Percentiles rank a stretch among this genome's conserved stretches.
phyloP scores from a whole-genome alignment of 2,888 invertebrate species.

The Masnerella sp. region DNA sequence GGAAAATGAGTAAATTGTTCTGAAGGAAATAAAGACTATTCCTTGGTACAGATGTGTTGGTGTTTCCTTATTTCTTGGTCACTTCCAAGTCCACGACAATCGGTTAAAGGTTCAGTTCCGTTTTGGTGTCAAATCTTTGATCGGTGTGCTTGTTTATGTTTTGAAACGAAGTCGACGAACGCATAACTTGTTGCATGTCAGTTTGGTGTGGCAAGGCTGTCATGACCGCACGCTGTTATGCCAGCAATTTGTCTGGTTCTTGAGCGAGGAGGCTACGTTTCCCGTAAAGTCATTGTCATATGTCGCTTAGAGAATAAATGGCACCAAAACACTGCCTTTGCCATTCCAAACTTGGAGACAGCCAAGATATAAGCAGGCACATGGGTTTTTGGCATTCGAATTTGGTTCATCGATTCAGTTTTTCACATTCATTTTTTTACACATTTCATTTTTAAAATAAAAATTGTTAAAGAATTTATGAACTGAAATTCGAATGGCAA shows the following conservation, averaged over 20 bases:
- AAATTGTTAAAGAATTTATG: not conserved
- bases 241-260: conserved; percentile 44
- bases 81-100: conserved; percentile 77
- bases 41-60: conserved; percentile 73
- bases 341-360: conserved; percentile 86
- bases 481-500: conserved; percentile 5
- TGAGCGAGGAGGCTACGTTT: conserved; percentile 21
- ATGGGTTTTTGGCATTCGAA: conserved; percentile 60
- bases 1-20: conserved; percentile 65
- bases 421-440: not conserved
- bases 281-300: conserved; percentile 18
- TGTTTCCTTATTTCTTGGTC: conserved; percentile 78
- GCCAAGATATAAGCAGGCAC: conserved; percentile 81
- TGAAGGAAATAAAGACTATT: conserved; percentile 73
- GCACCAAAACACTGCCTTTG: conserved; percentile 84
- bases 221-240: conserved; percentile 74
- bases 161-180: no score
- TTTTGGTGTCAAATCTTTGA: conserved; percentile 81
- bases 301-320: conserved; percentile 71
- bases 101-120: conserved; percentile 78
- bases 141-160: conserved; percentile 79
- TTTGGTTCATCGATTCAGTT: not conserved
- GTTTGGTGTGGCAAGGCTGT: conserved; percentile 80
- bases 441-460: not conserved
- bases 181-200: conserved; percentile 66